These are phyloP conservation scores for Ispidina lecontei DNA, from an alignment of 2,797 vertebrate species.

Conservation along the genomic window DNA sequence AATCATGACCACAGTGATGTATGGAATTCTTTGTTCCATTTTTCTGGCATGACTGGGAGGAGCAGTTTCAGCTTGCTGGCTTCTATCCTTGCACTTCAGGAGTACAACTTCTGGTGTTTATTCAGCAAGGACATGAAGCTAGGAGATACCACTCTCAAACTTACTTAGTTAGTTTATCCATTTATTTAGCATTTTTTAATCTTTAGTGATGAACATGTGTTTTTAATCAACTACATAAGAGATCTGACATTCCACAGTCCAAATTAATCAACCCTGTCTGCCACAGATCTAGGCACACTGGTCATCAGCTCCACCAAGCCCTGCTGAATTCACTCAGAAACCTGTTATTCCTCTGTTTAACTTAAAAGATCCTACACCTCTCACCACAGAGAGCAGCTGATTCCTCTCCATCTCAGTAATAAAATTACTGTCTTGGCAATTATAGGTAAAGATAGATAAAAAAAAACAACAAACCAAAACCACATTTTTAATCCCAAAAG, in stretches of 20 bases:
- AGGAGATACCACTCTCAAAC: not conserved
- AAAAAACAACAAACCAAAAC: not conserved
- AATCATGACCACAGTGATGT: not conserved
- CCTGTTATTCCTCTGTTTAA: fast-evolving
- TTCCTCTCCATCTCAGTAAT: not conserved
- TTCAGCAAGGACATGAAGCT: not conserved
- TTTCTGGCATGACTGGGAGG: not conserved
- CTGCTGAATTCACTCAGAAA: not conserved
- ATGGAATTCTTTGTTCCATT: not conserved
- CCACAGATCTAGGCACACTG: not conserved
- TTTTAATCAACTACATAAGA: not conserved
- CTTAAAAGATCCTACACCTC: not conserved
- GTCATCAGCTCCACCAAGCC: not conserved
- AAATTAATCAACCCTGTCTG: not conserved
- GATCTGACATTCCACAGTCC: not conserved
- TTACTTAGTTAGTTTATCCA: not conserved
- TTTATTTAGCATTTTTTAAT: not conserved
- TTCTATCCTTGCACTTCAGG: not conserved
- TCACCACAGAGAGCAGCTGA: not conserved
- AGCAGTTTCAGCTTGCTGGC: not conserved
- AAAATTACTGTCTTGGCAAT: not conserved
- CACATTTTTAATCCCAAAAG: not conserved
- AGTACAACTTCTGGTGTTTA: not conserved
- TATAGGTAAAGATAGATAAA: not conserved
- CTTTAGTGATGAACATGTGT: not conserved